phyloP scores from a whole-genome alignment of 2,113 vertebrate genomes.

The Cebus imitator region DNA sequence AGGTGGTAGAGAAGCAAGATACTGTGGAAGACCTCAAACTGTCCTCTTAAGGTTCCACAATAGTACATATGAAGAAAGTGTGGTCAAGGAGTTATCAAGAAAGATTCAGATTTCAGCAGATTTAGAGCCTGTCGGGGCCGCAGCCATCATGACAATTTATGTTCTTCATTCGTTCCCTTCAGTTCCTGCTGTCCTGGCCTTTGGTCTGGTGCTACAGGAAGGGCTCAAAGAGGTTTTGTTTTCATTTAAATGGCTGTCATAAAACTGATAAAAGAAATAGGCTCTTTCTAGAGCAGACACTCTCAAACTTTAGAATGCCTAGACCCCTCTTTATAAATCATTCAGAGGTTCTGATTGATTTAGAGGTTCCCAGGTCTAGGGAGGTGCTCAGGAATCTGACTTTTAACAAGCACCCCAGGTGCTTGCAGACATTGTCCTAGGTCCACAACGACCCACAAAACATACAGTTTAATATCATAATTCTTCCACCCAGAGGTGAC shows the following conservation, averaged over 20 bases:
- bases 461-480: neutral
- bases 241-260: constrained; percentile 25
- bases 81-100: neutral
- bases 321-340: neutral
- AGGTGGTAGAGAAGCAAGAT: neutral
- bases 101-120: neutral
- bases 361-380: neutral
- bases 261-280: neutral
- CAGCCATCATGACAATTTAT: neutral
- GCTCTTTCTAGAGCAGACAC: neutral
- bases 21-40: neutral
- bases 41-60: neutral
- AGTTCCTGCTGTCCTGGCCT: neutral
- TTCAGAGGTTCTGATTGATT: neutral
- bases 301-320: neutral
- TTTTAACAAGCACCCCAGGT: neutral
- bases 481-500: neutral
- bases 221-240: neutral
- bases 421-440: neutral
- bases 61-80: rapidly evolving
- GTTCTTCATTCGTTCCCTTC: neutral
- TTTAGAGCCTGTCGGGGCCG: neutral
- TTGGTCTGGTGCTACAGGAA: neutral
- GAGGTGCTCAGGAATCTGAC: neutral
- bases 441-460: neutral